phyloP scores from a whole-genome alignment of 1,140 invertebrate genomes.

The Ladona fulva region DNA sequence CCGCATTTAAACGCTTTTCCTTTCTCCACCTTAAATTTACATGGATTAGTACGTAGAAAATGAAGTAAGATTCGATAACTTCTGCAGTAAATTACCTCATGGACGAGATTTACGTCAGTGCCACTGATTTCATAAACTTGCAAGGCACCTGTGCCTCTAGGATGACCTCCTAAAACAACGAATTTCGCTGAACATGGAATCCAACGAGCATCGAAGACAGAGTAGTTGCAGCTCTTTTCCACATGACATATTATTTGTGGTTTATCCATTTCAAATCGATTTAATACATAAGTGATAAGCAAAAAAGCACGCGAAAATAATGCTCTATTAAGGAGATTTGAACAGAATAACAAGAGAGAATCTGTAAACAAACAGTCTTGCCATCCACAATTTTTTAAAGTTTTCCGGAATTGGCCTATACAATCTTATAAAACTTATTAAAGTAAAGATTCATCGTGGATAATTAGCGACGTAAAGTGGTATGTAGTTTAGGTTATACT shows the following conservation, averaged over 20 bases:
- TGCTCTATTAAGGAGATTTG: background rate
- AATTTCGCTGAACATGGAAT: constrained; percentile 88
- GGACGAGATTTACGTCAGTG: constrained; percentile 59
- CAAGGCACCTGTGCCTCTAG: constrained; percentile 72
- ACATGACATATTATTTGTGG: constrained; percentile 85
- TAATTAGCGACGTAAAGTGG: no score
- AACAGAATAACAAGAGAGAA: background rate
- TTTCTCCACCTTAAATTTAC: constrained; percentile 49
- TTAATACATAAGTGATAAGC: background rate
- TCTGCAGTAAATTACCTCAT: constrained; percentile 40
- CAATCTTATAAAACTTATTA: no score
- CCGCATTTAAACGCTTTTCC: constrained; percentile 83
- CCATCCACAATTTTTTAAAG: no score
- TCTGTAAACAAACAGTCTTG: background rate
- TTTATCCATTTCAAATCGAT: constrained; percentile 49
- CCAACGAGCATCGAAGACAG: constrained; percentile 89
- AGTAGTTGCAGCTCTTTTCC: constrained; percentile 75
- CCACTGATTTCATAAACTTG: constrained; percentile 78
- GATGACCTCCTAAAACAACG: constrained; percentile 73
- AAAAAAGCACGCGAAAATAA: background rate
- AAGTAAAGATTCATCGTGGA: no score
- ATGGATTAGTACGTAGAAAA: constrained; percentile 18
- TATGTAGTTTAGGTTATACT: no score
- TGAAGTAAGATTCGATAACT: background rate
- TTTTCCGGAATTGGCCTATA: no score